Evolutionary conservation across 2,797 vertebrate genomes (phyloP).

Genomic region (Glossophaga mutica): DNA sequence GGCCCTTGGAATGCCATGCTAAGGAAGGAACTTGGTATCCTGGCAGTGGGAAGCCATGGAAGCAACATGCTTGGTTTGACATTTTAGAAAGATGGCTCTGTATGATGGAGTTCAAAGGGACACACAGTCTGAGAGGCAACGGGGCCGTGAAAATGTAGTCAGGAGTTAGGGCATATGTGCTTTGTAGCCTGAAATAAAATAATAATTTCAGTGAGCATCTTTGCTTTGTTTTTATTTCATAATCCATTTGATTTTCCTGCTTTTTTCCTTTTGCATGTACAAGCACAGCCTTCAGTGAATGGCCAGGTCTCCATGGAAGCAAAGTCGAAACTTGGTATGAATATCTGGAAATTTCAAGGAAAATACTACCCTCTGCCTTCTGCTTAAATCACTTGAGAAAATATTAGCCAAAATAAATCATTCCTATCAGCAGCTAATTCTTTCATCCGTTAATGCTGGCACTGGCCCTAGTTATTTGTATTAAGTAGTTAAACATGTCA

Average conservation of each 20-base stretch:
- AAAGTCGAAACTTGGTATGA: slow-evolving; percentile 1
- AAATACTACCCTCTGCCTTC: slow-evolving; percentile 3
- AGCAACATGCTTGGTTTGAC: neutral
- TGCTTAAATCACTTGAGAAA: slow-evolving; percentile 48
- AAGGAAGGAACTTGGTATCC: neutral
- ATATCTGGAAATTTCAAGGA: slow-evolving; percentile 21
- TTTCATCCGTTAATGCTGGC: slow-evolving; percentile 22
- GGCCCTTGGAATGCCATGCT: neutral
- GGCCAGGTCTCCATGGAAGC: slow-evolving; percentile 17
- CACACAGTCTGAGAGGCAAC: neutral
- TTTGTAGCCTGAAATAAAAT: neutral
- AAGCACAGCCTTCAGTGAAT: neutral
- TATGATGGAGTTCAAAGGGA: neutral
- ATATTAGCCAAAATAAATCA: slow-evolving; percentile 38
- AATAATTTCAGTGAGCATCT: slow-evolving; percentile 9
- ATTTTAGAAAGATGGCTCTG: neutral
- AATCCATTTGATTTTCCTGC: neutral
- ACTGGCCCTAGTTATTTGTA: slow-evolving; percentile 5
- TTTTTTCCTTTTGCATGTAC: neutral
- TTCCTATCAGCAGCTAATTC: slow-evolving; percentile 37
- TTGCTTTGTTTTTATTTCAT: slow-evolving; percentile 38
- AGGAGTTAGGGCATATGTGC: neutral
- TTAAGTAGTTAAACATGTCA: slow-evolving; percentile 28
- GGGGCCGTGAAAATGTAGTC: neutral
- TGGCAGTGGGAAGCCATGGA: neutral